Base-by-base conservation (phyloP, 2,888 invertebrate genomes). In the Leptinotarsa rubiginosa region DNA sequence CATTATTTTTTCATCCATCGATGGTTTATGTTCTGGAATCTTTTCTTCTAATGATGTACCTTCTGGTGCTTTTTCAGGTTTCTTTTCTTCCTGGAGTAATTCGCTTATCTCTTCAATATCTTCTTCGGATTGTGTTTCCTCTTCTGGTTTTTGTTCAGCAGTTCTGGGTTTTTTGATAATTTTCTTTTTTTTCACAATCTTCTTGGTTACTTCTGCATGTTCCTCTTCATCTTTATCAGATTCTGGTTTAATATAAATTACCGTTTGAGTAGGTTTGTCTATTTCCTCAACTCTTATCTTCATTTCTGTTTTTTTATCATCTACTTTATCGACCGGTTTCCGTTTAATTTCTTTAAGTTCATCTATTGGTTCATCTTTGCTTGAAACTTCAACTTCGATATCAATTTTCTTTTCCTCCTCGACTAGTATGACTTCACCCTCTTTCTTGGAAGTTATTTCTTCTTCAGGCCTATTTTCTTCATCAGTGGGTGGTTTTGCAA, bases 131-230 rank as follows among this genome's bases (percentile, higher is more conserved):
- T 20, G 20, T 18, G 88, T 87, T 25, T 88, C 88, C n/a, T 16
- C 15, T 71, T 87, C 88, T 0, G 86, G 84, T 77, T 87, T 85
- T 76, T 87, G 85, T 31, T 87, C 86, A n/a, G 64, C 62, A 47
- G 78, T 20, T 49, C 22, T 18, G 0, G 88, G 87, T 47, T 88
- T 88, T 73, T 79, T 78, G 47, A 75, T 56, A 18, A 87, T 85
- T 83, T 78, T 83, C 74, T 76, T 80, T 79, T 64, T 81, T 56
- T 65, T 81, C 87, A 78, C 87, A 87, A 22, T 83, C 80, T 59
- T 87, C 85, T 78, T 88, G 87, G 1, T 88, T 87, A 77, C 89
- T 88, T 77, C 80, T 76, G 49, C 78, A 77, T 68, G 70, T 65
- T 73, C 76, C 72, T 83, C 75, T 76, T 82, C 54, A 59, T 83